These are phyloP conservation scores for Silvanus unidentatus DNA, from an alignment of 2,888 invertebrate species.

Conservation along the genomic window DNA sequence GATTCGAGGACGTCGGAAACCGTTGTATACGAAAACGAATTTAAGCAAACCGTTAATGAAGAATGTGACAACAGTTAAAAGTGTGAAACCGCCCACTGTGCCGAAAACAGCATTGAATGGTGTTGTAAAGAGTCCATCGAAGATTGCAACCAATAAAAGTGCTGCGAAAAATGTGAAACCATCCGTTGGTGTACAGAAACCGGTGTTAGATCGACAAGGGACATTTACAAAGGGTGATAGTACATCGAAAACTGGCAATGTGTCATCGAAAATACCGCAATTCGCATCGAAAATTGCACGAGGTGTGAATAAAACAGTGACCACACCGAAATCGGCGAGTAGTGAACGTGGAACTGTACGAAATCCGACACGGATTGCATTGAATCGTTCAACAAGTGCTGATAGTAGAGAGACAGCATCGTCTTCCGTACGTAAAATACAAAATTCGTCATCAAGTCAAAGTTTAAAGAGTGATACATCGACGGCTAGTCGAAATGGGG, in stretches of 20 bases:
- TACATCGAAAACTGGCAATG: slow-evolving; percentile 26
- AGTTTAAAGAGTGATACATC: slow-evolving; percentile 50
- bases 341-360: slow-evolving; percentile 29
- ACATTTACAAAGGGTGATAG: slow-evolving; percentile 90
- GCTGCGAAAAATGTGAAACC: background rate
- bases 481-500: slow-evolving; percentile 17
- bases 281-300: slow-evolving; percentile 32
- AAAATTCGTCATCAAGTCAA: slow-evolving; percentile 52
- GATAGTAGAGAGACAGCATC: slow-evolving; percentile 36
- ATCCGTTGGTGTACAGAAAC: too few relatives aligned
- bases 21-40: slow-evolving; percentile 51
- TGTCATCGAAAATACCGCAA: slow-evolving; percentile 26
- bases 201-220: slow-evolving; percentile 71
- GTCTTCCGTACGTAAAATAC: slow-evolving; percentile 36
- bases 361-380: slow-evolving; percentile 28
- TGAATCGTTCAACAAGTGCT: slow-evolving; percentile 42
- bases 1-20: slow-evolving; percentile 60
- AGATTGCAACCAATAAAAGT: slow-evolving; percentile 9
- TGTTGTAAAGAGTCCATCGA: too few relatives aligned
- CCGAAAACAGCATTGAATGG: slow-evolving; percentile 11
- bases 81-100: slow-evolving; percentile 28
- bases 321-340: slow-evolving; percentile 31
- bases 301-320: slow-evolving; percentile 10
- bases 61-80: slow-evolving; percentile 39
- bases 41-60: slow-evolving; percentile 33